Evolutionary conservation across 2,888 invertebrate species (phyloP), one percentile per base, ranked within the genome.

Genomic region (Agapetus fuscipes): DNA sequence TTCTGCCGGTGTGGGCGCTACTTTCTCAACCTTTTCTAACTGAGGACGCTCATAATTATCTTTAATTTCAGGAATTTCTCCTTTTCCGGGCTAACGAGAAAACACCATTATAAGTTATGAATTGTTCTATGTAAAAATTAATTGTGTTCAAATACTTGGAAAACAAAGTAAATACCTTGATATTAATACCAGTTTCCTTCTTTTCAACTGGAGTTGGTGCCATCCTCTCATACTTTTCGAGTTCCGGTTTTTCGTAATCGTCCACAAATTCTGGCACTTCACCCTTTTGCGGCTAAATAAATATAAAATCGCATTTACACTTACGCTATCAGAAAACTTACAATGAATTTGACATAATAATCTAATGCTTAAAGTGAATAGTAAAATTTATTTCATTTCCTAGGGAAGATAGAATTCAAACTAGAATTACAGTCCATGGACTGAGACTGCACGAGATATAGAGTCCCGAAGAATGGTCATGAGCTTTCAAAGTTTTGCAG

Each of bases 1-100:
- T 58, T 62, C 64, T 32, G 67, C 59, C 52, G 70, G 68, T 54
- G 69, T 69, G 34, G 70, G 70, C 60, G 70, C 61, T 51, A 70
- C 58, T 54, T 69, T 75, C 64, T 81, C 78, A 54, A 79, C 82
- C 62, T 76, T 80, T 61, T 83, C 83, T 56, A 83, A 66, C 35
- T 76, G 78, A 2, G 83, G 78, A 53, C 83, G 72, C 58, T 85
- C 85, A 61, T 85, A 85, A 66, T 85, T 85, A 35, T 80, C 80
- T 54, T 67, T 65, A 56, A 70, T 69, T 55, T 70, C 68, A 58
- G 20, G 20, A 20, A 20, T 20, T 9, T 20, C 20, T 20, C 20
- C 20, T 9, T 20, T 20, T 20, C 9, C 5, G 9, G 20, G 20
- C 20, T 20, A 20, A 6, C 20, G 9, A n/a, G n/a, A n/a, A n/a